A percentile compares a stretch with the other conserved stretches of the same genome.
Conservation (phyloP, 2,113 vertebrate species). For the Zootoca vivipara region DNA sequence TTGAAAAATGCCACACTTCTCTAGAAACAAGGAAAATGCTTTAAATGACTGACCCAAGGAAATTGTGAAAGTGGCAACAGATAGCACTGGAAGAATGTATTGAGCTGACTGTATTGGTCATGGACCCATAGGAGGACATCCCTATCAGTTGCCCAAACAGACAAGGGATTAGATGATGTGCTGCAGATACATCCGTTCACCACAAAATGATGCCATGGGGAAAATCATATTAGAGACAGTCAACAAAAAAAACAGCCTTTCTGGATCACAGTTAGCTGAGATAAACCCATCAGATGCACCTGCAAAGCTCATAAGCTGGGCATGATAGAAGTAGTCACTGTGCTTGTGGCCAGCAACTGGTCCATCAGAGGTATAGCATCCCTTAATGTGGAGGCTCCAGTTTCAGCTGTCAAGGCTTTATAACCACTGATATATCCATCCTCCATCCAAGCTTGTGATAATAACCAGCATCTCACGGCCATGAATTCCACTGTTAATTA, state of each 20-base stretch:
- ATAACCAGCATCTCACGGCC: background rate
- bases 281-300: background rate
- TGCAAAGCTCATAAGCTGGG: background rate
- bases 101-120: background rate
- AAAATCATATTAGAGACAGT: background rate
- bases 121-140: background rate
- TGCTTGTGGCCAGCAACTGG: background rate
- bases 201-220: background rate
- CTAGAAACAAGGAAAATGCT: slow-evolving; percentile 29
- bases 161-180: background rate
- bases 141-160: background rate
- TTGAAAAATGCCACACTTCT: slow-evolving; percentile 35
- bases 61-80: slow-evolving; percentile 30
- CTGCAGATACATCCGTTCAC: background rate
- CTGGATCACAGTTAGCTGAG: background rate
- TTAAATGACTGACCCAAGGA: slow-evolving; percentile 31
- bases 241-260: background rate
- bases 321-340: background rate
- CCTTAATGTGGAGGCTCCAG: background rate
- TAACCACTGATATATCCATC: background rate
- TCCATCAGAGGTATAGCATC: background rate
- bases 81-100: background rate
- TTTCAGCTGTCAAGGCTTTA: background rate
- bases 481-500: background rate
- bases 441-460: background rate